These are phyloP conservation scores for Scaptomyza montana DNA, from an alignment of 1,140 invertebrate species.

Conservation along the genomic window DNA sequence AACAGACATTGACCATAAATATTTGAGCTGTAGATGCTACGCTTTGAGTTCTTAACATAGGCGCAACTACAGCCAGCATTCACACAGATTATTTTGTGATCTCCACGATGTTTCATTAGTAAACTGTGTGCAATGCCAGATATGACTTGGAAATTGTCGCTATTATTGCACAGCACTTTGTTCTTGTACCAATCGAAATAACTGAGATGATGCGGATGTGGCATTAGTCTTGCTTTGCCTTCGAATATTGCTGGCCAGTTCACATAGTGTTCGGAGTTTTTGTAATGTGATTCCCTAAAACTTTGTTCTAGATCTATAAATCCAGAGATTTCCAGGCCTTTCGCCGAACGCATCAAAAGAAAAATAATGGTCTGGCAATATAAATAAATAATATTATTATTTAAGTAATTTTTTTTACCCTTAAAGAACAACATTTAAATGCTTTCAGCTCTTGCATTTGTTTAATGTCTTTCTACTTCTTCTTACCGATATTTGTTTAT, in stretches of 20 bases:
- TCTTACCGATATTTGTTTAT: conserved; percentile 44
- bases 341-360: conserved; percentile 44
- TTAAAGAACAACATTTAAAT: too few species aligned
- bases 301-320: conserved; percentile 57
- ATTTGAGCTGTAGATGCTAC: conserved; percentile 34
- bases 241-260: conserved; percentile 54
- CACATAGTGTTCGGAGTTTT: conserved; percentile 2
- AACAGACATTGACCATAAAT: conserved; percentile 59
- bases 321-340: conserved; percentile 45
- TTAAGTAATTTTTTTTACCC: too few species aligned
- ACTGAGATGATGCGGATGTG: conserved; percentile 35
- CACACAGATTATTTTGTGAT: conserved; percentile 58
- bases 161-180: conserved; percentile 28
- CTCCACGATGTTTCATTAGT: conserved; percentile 45
- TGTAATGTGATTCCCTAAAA: conserved; percentile 18
- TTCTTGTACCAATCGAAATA: conserved; percentile 50
- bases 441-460: too few species aligned
- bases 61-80: conserved; percentile 32
- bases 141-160: conserved; percentile 40
- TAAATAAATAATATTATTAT: neutral
- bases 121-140: conserved; percentile 46
- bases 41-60: conserved; percentile 15
- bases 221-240: conserved; percentile 34
- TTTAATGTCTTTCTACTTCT: neutral
- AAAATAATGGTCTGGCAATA: conserved; percentile 45